Base-by-base conservation (phyloP, 1,140 invertebrate species). In the Temnothorax curvispinosus region DNA sequence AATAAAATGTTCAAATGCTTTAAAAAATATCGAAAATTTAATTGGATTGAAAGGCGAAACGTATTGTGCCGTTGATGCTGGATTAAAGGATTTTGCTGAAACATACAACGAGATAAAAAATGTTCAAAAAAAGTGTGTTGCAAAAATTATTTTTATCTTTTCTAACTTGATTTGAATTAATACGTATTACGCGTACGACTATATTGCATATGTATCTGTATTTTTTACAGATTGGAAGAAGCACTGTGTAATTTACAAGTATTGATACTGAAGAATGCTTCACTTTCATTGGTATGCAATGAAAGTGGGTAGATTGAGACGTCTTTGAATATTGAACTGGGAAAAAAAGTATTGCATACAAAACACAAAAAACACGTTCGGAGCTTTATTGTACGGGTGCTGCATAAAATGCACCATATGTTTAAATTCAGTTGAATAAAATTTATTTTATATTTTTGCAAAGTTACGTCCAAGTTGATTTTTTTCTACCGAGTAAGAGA, bases 161-260 rank as follows among this genome's bases (percentile, higher is more conserved):
- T 78, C 0, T 41, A 7, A 21, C 6, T 27, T 81, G n/a, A n/a
- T 58, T 58, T 47, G 9, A 80, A 62, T 50, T 38, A 38, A 62
- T 41, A 6, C 13, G n/a, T 35, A 21, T 32, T 21, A 44, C 27
- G 4, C 6, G 0, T 18, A 9, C 21, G n/a, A 67, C 62, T 56
- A 35, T 60, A 18, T 65, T 58, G 6, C 15, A 13, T 65, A 44
- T 76, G 3, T 50, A 85, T 90, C 6, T 76, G 21, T 76, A 13
- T 62, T 62, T 7, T 32, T 90, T 91, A 60, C 80, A 92, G 92
- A 41, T 75, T 92, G 18, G 76, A 89, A 15, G 75, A 89, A 65
- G 50, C 54, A 9, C 21, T 92, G 2, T 64, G 78, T 7, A 64
- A 67, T 62, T 67, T 92, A 32, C 91, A 93, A 85, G 76, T 81